Conservation (phyloP, 2,113 vertebrate species). For the Oreotrochilus melanogaster region DNA sequence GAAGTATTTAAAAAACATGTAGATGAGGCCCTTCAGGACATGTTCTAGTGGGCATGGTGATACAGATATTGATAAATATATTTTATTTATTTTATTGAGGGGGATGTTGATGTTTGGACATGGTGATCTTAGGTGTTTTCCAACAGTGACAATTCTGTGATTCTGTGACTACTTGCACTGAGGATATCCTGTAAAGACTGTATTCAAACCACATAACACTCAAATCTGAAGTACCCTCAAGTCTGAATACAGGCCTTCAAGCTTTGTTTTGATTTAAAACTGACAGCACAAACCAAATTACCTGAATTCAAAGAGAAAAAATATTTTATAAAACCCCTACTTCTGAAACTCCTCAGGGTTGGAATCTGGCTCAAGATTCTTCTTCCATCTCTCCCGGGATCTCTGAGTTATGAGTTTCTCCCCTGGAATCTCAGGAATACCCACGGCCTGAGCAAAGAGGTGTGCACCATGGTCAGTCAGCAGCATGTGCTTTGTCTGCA, state of each 20-base stretch:
- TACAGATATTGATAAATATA: too few species aligned
- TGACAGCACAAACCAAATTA: neutral
- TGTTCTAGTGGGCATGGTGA: too few species aligned
- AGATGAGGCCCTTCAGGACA: too few species aligned
- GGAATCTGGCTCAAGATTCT: slow-evolving; percentile 76
- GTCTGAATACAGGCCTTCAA: neutral
- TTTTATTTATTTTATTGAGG: too few species aligned
- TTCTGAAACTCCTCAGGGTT: slow-evolving; percentile 82
- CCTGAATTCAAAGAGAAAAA: neutral
- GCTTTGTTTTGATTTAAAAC: neutral
- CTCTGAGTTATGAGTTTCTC: slow-evolving; percentile 89
- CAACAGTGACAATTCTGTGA: too few species aligned
- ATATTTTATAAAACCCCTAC: slow-evolving; percentile 67
- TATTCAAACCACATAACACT: neutral
- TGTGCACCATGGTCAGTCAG: slow-evolving; percentile 88
- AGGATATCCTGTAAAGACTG: neutral
- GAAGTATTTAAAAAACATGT: too few species aligned
- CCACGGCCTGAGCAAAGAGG: slow-evolving; percentile 86
- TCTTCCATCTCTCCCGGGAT: slow-evolving; percentile 82
- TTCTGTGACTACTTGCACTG: neutral
- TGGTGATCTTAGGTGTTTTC: too few species aligned
- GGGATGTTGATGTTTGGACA: too few species aligned
- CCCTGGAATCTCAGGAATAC: slow-evolving; percentile 80
- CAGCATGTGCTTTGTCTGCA: slow-evolving; percentile 86
- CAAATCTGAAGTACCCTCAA: neutral